Conservation (phyloP, 1,140 invertebrate genomes). For the Cardiocondyla obscurior region DNA sequence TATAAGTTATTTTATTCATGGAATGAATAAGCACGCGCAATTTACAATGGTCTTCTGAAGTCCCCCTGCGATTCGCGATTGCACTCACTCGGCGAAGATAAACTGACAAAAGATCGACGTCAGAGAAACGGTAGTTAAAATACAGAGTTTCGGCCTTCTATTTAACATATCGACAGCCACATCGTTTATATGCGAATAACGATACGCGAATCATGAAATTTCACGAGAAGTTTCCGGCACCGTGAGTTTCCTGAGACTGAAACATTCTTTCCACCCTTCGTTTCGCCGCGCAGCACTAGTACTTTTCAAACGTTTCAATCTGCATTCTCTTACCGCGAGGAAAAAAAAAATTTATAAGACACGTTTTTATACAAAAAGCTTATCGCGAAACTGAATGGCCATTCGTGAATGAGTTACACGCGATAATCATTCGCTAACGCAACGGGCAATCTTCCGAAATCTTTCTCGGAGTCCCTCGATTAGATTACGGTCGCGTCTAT, state of each 20-base stretch:
- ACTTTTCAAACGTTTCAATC: no score
- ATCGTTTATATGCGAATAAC: neutral
- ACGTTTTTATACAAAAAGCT: neutral
- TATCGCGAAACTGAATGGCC: no score
- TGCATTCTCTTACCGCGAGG: neutral
- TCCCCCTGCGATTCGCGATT: neutral
- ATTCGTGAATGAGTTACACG: no score
- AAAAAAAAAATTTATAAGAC: neutral
- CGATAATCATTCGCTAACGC: slow-evolving; percentile 19
- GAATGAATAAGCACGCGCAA: no score
- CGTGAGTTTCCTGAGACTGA: neutral
- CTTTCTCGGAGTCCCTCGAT: neutral
- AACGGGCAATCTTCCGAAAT: no score
- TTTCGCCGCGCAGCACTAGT: no score
- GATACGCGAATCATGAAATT: no score
- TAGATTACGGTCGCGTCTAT: neutral
- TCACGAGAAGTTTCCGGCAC: neutral
- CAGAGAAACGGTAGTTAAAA: neutral
- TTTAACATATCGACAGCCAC: slow-evolving; percentile 1
- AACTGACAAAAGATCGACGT: neutral
- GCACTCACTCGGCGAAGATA: neutral
- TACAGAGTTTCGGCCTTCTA: neutral
- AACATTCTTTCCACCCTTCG: neutral
- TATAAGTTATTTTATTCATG: no score
- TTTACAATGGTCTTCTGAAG: neutral